Base-by-base conservation (phyloP, 2,888 invertebrate genomes). In the Athalia circularis region DNA sequence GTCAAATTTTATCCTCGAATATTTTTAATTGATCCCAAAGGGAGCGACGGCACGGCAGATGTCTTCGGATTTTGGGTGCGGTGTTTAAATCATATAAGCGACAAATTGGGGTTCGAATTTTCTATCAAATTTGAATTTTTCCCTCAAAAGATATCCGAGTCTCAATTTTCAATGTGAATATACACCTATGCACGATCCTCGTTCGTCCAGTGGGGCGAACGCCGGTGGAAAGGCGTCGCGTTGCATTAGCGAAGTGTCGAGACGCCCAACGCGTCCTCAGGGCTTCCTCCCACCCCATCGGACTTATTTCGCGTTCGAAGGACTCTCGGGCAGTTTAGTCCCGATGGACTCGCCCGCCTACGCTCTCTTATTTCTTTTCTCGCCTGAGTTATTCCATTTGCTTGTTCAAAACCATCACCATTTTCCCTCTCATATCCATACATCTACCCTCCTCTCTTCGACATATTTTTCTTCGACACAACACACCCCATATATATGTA, bases 241-340 rank as follows among this genome's bases (percentile, higher is more conserved):
- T 87, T 86, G 86, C 85, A 88, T 87, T 86, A 86, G 85, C 85
- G 82, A 84, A 83, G 83, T 86, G 86, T 86, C 84, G 83, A 85
- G 83, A 82, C 82, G 85, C 82, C 82, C 79, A 80, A 82, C 82
- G 29, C 29, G 82, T 82, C 84, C 82, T 83, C 86, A 81, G 81
- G 83, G 84, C 80, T 82, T 82, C 80, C 77, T 76, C 83, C 82
- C 79, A 79, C 79, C 80, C 64, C 72, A 65, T 79, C 80, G 80
- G 81, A 79, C 79, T 80, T 80, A 82, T 82, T 82, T 82, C 82
- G 81, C 80, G 78, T 68, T 52, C 75, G 79, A 80, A 82, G 77
- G 78, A 80, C 80, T 79, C 79, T 47, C 3, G 43, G 77, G 29
- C 29, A 29, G 29, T 29, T 29, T 29, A 29, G 47, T 72, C 81